A percentile compares a stretch with the other conserved stretches of the same genome.
These are phyloP conservation scores for Caenorhabditis wallacei DNA, from an alignment of 2,888 invertebrate genomes.

Conservation along the genomic window DNA sequence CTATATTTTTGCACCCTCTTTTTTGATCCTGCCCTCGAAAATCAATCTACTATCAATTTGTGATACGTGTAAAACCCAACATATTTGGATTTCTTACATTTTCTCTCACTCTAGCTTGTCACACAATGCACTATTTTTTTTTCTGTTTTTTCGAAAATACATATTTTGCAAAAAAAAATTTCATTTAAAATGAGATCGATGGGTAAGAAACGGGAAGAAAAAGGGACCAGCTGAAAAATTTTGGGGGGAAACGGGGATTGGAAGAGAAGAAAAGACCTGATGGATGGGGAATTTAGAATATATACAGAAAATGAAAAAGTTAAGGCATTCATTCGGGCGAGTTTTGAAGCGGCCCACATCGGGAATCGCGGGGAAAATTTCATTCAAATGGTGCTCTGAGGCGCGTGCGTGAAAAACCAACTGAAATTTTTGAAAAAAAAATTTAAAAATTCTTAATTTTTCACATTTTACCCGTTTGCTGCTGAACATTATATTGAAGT, in stretches of 20 bases:
- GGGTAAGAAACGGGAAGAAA: not conserved
- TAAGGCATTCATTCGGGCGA: no score
- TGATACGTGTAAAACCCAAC: slow-evolving; percentile 47
- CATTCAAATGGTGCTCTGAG: no score
- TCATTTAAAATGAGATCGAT: slow-evolving; percentile 17
- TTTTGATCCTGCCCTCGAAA: slow-evolving; percentile 15
- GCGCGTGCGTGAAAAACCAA: no score
- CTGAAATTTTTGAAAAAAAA: no score
- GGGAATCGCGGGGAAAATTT: no score
- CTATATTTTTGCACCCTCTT: not conserved
- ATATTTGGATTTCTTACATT: slow-evolving; percentile 42
- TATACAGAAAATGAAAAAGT: not conserved
- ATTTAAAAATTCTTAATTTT: no score
- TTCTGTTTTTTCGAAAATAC: slow-evolving; percentile 11
- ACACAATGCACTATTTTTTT: slow-evolving; percentile 38
- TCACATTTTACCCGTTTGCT: no score
- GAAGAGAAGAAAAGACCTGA: slow-evolving; percentile 22
- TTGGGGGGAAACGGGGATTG: slow-evolving; percentile 6
- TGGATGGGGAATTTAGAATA: not conserved
- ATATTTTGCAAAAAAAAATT: slow-evolving; percentile 27
- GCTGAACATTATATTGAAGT: no score
- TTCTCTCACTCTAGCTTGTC: slow-evolving; percentile 28
- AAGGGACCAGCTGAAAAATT: slow-evolving; percentile 13
- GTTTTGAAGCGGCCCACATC: no score
- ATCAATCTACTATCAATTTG: slow-evolving; percentile 30